Evolutionary conservation across 1,140 invertebrate species (phyloP).

Genomic region (Philaenus spumarius): DNA sequence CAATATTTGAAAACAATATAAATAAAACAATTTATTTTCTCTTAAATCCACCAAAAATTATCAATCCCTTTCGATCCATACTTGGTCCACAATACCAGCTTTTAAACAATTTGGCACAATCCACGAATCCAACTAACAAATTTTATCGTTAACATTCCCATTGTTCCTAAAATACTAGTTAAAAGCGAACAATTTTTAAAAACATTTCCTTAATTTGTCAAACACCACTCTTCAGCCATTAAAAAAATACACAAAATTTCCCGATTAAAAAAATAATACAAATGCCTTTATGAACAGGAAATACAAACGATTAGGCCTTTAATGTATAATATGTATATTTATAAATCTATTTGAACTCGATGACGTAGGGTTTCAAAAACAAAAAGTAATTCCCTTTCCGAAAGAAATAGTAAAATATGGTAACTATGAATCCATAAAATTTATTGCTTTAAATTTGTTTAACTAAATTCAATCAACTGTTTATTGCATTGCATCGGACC

Average conservation of each 20-base stretch:
- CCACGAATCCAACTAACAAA: no score
- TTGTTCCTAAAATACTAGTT: neutral
- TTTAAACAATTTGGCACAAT: neutral
- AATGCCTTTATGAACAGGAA: neutral
- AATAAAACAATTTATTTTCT: neutral
- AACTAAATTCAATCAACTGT: no score
- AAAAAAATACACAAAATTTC: neutral
- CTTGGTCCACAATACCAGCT: slow-evolving; percentile 14
- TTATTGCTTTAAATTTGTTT: no score
- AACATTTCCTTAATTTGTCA: neutral
- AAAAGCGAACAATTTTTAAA: slow-evolving; percentile 9
- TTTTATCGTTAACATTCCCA: neutral
- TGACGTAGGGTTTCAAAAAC: no score
- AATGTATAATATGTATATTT: no score
- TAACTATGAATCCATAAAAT: no score
- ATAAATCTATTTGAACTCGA: no score
- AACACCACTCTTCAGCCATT: neutral
- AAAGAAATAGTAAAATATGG: no score
- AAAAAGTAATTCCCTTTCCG: no score
- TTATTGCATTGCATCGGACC: no score
- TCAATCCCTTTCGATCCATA: neutral
- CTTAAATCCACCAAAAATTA: neutral
- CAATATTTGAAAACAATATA: neutral
- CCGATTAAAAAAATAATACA: neutral
- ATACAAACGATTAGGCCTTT: neutral